phyloP scores from a whole-genome alignment of 2,888 invertebrate genomes.

The Perizoma flavofasciatum region DNA sequence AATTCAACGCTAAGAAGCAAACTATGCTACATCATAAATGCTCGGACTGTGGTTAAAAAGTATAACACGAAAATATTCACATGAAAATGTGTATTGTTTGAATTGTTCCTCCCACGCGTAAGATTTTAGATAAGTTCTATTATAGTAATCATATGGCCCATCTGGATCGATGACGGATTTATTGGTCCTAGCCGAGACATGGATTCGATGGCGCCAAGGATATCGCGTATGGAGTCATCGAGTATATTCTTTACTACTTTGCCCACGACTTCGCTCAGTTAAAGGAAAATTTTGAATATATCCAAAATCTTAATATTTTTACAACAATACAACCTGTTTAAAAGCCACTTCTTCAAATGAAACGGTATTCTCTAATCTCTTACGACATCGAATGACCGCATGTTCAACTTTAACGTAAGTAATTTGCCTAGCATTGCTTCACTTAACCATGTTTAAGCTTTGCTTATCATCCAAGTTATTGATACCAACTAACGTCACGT shows the following conservation, averaged over 20 bases:
- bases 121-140: constrained; percentile 51
- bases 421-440: constrained; percentile 34
- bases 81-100: constrained; percentile 49
- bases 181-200: constrained; percentile 36
- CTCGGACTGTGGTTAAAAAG: constrained; percentile 6
- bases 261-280: not conserved
- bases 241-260: constrained; percentile 12
- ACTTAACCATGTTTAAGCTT: constrained; percentile 33
- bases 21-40: not conserved
- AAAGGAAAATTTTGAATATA: too few species aligned
- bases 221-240: constrained; percentile 25
- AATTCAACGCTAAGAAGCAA: not conserved
- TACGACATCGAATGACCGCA: constrained; percentile 18
- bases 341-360: constrained; percentile 13
- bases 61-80: constrained; percentile 15
- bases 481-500: constrained; percentile 37
- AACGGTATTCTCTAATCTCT: constrained; percentile 24
- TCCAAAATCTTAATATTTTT: not conserved
- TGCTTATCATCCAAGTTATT: constrained; percentile 37
- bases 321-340: constrained; percentile 16
- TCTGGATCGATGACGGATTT: constrained; percentile 51
- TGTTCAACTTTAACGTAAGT: constrained; percentile 15
- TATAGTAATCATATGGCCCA: constrained; percentile 45
- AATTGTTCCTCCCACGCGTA: constrained; percentile 62
- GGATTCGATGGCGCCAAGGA: constrained; percentile 43